Conservation (phyloP, 1,140 invertebrate genomes). For the Drosophila auraria region DNA sequence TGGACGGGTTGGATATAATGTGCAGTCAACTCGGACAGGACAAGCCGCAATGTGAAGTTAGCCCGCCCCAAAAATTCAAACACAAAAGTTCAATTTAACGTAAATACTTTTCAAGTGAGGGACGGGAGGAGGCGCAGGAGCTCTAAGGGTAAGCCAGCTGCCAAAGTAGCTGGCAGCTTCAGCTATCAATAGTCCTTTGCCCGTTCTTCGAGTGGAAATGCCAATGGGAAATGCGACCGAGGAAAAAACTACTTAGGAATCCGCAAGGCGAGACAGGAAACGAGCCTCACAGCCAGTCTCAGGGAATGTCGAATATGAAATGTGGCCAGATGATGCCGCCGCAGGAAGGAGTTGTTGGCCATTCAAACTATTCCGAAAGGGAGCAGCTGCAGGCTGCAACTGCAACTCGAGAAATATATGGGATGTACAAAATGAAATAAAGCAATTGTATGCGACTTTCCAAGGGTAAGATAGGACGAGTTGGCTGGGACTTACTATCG, state of each 20-base stretch:
- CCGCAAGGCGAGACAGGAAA: constrained; percentile 43
- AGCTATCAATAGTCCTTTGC: constrained; percentile 59
- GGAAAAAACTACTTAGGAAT: constrained; percentile 63
- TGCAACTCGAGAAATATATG: constrained; percentile 41
- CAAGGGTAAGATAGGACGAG: constrained; percentile 6
- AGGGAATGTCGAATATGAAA: constrained; percentile 70
- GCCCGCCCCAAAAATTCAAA: constrained; percentile 53
- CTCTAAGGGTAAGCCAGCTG: constrained; percentile 51
- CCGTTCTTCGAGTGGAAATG: constrained; percentile 41
- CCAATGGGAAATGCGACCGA: constrained; percentile 34
- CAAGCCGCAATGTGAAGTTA: constrained; percentile 44
- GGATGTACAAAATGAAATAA: constrained; percentile 57
- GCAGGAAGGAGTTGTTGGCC: constrained; percentile 39
- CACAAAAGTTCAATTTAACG: constrained; percentile 75
- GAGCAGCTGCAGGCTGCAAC: constrained; percentile 34
- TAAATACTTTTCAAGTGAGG: constrained; percentile 68
- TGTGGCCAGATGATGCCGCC: constrained; percentile 67
- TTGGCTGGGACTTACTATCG: background rate
- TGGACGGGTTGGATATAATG: constrained; percentile 35
- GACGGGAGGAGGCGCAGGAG: background rate
- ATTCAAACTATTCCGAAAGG: constrained; percentile 34
- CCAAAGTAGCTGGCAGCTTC: constrained; percentile 52
- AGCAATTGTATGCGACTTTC: constrained; percentile 42
- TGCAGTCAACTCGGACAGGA: constrained; percentile 46
- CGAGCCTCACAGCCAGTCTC: constrained; percentile 36